A percentile compares a stretch with the other conserved stretches of the same genome.
phyloP scores from a whole-genome alignment of 2,888 invertebrate genomes.

The Stegana nigrithorax region DNA sequence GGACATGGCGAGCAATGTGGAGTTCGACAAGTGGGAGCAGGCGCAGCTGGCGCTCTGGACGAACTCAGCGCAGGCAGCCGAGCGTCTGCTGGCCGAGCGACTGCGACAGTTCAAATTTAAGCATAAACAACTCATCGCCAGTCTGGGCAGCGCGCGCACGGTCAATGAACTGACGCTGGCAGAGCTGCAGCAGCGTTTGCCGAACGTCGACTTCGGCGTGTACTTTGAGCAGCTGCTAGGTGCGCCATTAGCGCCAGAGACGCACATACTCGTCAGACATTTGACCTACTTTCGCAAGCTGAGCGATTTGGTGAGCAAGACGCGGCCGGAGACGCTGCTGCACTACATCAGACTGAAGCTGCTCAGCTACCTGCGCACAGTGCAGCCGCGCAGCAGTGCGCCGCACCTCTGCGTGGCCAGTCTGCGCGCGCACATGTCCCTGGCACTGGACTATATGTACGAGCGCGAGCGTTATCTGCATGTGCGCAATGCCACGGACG shows the following conservation, averaged over 20 bases:
- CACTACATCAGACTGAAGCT: constrained; percentile 37
- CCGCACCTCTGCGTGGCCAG: constrained; percentile 17
- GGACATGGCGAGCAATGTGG: constrained; percentile 25
- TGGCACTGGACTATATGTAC: constrained; percentile 33
- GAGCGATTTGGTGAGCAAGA: constrained; percentile 27
- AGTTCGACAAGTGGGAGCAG: constrained; percentile 22
- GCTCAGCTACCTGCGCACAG: constrained; percentile 29
- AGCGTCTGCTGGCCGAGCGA: constrained; percentile 18
- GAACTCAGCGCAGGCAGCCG: not conserved
- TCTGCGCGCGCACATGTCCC: constrained; percentile 34
- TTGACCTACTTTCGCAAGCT: constrained; percentile 30
- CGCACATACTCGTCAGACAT: constrained; percentile 31
- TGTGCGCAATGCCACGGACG: constrained; percentile 26
- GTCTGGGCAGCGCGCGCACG: not conserved
- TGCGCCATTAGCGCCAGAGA: constrained; percentile 17
- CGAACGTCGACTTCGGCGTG: constrained; percentile 23
- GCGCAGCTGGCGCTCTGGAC: constrained; percentile 19
- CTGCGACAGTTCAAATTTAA: constrained; percentile 21
- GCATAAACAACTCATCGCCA: constrained; percentile 8
- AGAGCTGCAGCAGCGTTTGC: constrained; percentile 28
- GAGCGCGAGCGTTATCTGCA: constrained; percentile 28
- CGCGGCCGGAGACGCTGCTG: constrained; percentile 16
- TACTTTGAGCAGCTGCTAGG: constrained; percentile 22
- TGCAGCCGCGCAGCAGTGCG: constrained; percentile 21
- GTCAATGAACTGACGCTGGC: constrained; percentile 29